Base-by-base conservation (phyloP, 1,140 invertebrate species). In the Musca domestica region DNA sequence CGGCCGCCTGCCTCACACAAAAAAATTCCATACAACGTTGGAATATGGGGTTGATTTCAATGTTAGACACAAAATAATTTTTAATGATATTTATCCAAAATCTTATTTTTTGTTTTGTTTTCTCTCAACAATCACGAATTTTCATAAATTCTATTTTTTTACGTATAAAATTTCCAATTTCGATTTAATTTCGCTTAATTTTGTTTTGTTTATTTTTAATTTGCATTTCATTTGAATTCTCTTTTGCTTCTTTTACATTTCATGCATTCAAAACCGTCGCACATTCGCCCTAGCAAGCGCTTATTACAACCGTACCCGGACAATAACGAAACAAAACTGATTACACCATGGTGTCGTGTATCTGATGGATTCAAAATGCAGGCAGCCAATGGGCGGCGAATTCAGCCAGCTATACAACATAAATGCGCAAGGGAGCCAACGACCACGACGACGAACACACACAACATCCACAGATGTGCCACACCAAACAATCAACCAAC, bases 221-320 rank as follows among this genome's bases (percentile, higher is more conserved):
- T 19, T 46, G 34, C 34, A 5, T 41, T 41, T 41, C 4, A 41
- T 41, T 41, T 41, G 34, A 5, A 41, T 41, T 41, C n/a, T 41
- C 34, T 7, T 41, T 41, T 41, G 34, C 34, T 5, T 5, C 34
- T 12, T 41, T 41, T 5, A 41, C 34, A 41, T 41, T 41, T 41
- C 34, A 41, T 41, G 34, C 34, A 41, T 41, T 30, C 0, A 15
- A 15, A 15, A 54, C 15, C 27, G 27, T 19, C 56, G n/a, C 0
- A 61, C 7, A 61, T 19, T 34, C 15, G 34, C 22, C n/a, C 30
- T 56, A 56, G 6, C 3, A 61, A 22, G 9, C 56, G 56, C 56
- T 34, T 61, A 34, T 34, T 34, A 34, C 27, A 61, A 61, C 56
- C 56, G 56, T 61, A 61, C 56, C 56, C 17, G 56, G 56, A 61